A percentile compares a stretch with the other conserved stretches of the same genome.
Conservation (phyloP, 2,797 vertebrate genomes). For the Zalophus californianus region DNA sequence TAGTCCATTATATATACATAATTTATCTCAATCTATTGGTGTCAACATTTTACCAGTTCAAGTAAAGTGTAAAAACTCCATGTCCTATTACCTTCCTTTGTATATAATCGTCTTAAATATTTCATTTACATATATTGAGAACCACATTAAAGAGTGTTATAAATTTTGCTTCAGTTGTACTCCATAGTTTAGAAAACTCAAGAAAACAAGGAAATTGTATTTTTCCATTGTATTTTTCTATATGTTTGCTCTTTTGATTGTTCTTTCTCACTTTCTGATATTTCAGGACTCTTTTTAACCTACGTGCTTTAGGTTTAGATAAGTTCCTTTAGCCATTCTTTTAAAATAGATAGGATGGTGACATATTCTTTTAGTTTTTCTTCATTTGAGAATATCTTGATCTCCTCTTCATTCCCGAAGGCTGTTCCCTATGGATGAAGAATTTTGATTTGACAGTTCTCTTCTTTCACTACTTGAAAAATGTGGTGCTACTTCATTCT, state of each 20-base stretch:
- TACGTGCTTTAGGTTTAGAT: not conserved
- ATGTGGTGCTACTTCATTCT: not conserved
- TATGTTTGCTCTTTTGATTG: not conserved
- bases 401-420: not conserved
- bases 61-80: not conserved
- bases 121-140: not conserved
- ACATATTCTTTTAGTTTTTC: not conserved
- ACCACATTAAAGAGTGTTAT: not conserved
- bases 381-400: not conserved
- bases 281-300: not conserved
- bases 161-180: not conserved
- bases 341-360: not conserved
- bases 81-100: too few species aligned
- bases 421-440: not conserved
- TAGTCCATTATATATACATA: not conserved
- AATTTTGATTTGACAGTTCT: not conserved
- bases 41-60: not conserved
- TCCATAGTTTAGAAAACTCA: not conserved
- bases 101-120: not conserved
- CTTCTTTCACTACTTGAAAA: not conserved
- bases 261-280: not conserved
- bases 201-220: not conserved
- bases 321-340: not conserved
- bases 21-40: not conserved
- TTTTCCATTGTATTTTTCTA: not conserved